Conservation (phyloP, 2,888 invertebrate genomes). For the Digitonthophagus gazella region DNA sequence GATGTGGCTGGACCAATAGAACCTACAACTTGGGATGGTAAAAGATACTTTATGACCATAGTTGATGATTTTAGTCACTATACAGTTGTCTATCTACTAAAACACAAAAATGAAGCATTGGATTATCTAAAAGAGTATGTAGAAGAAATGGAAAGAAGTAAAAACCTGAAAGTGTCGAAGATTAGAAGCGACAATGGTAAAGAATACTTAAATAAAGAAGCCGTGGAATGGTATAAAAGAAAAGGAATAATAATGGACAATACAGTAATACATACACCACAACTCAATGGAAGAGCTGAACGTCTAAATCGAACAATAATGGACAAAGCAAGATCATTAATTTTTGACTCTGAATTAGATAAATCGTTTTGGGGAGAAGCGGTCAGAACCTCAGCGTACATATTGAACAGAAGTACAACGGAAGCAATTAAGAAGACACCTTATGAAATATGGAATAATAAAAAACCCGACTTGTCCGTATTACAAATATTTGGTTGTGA, state of each 20-base stretch:
- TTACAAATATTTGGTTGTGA: no score
- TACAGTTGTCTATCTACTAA: slow-evolving; percentile 33
- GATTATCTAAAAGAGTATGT: slow-evolving; percentile 31
- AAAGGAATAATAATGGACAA: slow-evolving; percentile 33
- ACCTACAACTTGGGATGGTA: no score
- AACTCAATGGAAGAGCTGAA: no score
- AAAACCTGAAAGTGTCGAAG: slow-evolving; percentile 19
- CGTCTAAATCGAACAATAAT: no score
- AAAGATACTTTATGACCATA: no score
- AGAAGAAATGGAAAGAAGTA: no score
- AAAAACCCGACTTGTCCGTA: no score
- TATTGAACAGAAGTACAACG: slow-evolving; percentile 37
- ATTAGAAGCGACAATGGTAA: no score
- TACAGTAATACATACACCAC: no score
- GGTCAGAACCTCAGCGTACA: slow-evolving; percentile 18
- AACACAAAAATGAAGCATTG: slow-evolving; percentile 32
- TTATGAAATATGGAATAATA: slow-evolving; percentile 37
- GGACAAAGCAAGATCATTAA: no score
- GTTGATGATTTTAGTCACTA: no score
- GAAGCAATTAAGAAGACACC: slow-evolving; percentile 34
- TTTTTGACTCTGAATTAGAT: not conserved
- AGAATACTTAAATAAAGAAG: no score
- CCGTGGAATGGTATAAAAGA: slow-evolving; percentile 25
- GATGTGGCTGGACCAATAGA: slow-evolving; percentile 14
- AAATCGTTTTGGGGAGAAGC: slow-evolving; percentile 38